Conservation (phyloP, 2,888 invertebrate species). For the Drosophila borborema region DNA sequence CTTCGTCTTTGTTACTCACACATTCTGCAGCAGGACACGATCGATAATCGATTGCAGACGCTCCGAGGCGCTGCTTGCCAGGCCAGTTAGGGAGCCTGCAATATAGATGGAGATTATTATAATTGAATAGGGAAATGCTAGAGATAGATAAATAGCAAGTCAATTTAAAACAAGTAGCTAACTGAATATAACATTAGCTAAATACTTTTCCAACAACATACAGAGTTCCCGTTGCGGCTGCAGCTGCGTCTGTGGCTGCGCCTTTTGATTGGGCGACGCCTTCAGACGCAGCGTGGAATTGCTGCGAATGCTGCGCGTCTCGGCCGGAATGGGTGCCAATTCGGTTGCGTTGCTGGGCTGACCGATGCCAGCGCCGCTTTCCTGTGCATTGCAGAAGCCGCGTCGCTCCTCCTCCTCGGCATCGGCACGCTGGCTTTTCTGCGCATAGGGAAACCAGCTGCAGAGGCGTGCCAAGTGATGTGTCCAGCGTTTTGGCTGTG, state of each 20-base stretch:
- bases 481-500: constrained; percentile 75
- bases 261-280: constrained; percentile 12
- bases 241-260: constrained; percentile 22
- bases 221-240: constrained; percentile 60
- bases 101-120: background rate
- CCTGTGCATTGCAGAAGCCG: constrained; percentile 79
- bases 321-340: constrained; percentile 61
- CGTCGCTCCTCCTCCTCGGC: constrained; percentile 73
- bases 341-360: constrained; percentile 50
- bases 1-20: constrained; percentile 59
- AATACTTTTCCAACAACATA: constrained; percentile 14
- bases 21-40: constrained; percentile 78
- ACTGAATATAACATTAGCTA: background rate
- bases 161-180: no score
- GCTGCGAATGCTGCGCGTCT: constrained; percentile 61
- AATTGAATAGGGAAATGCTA: background rate
- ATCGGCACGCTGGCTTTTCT: constrained; percentile 46
- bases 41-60: constrained; percentile 83
- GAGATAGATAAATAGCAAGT: no score
- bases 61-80: constrained; percentile 77
- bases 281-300: constrained; percentile 38
- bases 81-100: constrained; percentile 72
- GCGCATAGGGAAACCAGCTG: constrained; percentile 61
- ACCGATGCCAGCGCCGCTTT: constrained; percentile 37
- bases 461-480: constrained; percentile 81